Conservation (phyloP, 2,113 vertebrate genomes). For the Fregetta grallaria region DNA sequence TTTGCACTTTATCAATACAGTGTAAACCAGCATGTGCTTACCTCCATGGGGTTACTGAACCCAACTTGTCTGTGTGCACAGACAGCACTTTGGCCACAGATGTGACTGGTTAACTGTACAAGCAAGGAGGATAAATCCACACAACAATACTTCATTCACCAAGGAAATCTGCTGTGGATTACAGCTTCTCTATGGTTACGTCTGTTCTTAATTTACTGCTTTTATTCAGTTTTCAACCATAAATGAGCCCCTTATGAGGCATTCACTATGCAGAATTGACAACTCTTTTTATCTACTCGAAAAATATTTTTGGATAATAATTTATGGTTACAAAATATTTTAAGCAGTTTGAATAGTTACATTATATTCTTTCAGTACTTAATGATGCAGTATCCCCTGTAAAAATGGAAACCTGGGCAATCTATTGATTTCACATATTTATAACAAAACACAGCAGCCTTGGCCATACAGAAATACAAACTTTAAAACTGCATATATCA, state of each 20-base stretch:
- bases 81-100: constrained; percentile 77
- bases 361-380: constrained; percentile 77
- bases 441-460: constrained; percentile 68
- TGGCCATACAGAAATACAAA: constrained; percentile 64
- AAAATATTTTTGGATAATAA: constrained; percentile 89
- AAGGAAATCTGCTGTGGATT: constrained; percentile 83
- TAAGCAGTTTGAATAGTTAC: constrained; percentile 80
- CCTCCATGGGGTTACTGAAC: constrained; percentile 73
- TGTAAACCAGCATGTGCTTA: constrained; percentile 74
- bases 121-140: constrained; percentile 79
- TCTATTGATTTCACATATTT: constrained; percentile 75
- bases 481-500: constrained; percentile 66
- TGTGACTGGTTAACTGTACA: constrained; percentile 84
- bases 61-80: constrained; percentile 75
- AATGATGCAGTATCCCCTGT: constrained; percentile 72
- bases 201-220: constrained; percentile 84
- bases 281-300: constrained; percentile 86
- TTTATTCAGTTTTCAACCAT: constrained; percentile 87
- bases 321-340: constrained; percentile 85
- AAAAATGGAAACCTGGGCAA: constrained; percentile 69
- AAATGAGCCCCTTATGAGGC: constrained; percentile 86
- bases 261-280: constrained; percentile 84
- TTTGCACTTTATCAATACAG: constrained; percentile 72
- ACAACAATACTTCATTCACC: constrained; percentile 84
- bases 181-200: constrained; percentile 83